Evolutionary conservation across 2,113 vertebrate genomes (phyloP).

Genomic region (Perca schrenkii): DNA sequence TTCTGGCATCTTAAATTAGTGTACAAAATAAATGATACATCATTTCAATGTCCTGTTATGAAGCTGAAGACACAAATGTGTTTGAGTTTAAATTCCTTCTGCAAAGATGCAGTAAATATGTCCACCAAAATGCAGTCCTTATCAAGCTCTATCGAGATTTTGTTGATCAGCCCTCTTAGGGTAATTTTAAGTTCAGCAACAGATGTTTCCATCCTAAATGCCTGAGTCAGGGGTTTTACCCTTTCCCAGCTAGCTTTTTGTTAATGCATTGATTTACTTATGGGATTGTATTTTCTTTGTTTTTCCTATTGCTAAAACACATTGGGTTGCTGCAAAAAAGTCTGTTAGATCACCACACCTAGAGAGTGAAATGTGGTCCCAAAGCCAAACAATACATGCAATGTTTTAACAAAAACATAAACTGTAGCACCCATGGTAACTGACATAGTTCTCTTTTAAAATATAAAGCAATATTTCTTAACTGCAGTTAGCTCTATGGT

Average conservation of each 20-base stretch:
- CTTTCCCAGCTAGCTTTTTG: background rate
- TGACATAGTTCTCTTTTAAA: constrained; percentile 5
- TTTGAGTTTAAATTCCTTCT: background rate
- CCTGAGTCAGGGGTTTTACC: constrained; percentile 5
- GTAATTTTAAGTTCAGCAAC: constrained; percentile 47
- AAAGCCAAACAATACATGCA: constrained; percentile 1
- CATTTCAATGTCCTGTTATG: background rate
- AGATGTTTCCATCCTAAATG: constrained; percentile 43
- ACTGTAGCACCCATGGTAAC: background rate
- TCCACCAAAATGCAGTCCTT: constrained; percentile 5
- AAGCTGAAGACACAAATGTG: background rate
- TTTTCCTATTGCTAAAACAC: background rate
- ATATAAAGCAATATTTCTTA: background rate
- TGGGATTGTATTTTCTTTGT: background rate
- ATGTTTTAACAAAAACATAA: background rate
- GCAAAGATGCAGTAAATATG: constrained; percentile 44
- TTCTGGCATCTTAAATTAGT: background rate
- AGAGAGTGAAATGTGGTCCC: background rate
- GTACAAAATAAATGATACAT: background rate
- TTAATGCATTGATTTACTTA: constrained; percentile 7
- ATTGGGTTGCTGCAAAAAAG: constrained; percentile 2
- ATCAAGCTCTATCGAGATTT: constrained; percentile 17
- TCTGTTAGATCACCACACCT: background rate
- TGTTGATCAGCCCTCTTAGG: constrained; percentile 14
- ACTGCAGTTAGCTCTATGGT: background rate